Percentiles rank a stretch among this genome's conserved stretches.
These are phyloP conservation scores for Hystrix cristata DNA, from an alignment of 2,113 vertebrate species.

Conservation along the genomic window DNA sequence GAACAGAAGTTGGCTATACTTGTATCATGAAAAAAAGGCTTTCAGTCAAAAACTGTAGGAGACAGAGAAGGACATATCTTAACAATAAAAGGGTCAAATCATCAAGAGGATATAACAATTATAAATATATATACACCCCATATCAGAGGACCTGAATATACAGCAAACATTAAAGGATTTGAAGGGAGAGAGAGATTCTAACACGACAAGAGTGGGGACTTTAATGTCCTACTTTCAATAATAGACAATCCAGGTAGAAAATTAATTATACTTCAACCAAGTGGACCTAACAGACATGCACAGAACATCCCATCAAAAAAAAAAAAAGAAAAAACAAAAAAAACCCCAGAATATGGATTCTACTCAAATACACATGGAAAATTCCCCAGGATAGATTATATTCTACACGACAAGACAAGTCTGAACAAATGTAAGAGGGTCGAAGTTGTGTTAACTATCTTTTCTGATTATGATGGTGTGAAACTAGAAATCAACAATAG, in stretches of 20 bases:
- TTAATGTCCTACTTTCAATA: neutral
- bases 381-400: neutral
- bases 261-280: neutral
- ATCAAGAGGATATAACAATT: neutral
- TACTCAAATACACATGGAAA: neutral
- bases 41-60: neutral
- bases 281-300: neutral
- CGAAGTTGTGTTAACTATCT: neutral
- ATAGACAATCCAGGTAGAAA: neutral
- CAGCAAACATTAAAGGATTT: neutral
- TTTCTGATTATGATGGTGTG: neutral
- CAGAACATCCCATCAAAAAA: neutral
- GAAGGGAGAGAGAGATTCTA: neutral
- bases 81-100: neutral
- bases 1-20: neutral
- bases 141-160: neutral
- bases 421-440: neutral
- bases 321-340: too few species aligned
- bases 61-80: neutral
- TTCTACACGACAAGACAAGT: neutral
- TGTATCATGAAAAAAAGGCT: neutral
- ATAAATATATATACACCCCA: neutral
- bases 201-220: neutral
- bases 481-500: neutral
- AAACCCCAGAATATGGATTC: neutral